A percentile compares a stretch with the other conserved stretches of the same genome.
Evolutionary conservation across 2,113 vertebrate genomes (phyloP).

Genomic region (Grus americana): DNA sequence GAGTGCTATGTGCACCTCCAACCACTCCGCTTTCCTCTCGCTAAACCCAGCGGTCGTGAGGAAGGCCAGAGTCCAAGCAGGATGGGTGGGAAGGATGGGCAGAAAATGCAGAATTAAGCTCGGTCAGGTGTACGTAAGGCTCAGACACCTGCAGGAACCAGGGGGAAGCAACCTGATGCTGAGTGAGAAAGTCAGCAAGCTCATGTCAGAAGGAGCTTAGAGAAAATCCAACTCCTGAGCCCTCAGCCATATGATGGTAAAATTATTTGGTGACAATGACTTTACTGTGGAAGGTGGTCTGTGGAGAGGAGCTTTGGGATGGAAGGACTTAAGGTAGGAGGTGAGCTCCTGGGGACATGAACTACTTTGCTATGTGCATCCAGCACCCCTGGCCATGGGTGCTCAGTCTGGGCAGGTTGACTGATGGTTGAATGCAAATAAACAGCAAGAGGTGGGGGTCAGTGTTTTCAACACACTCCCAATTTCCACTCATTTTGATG

Average conservation of each 20-base stretch:
- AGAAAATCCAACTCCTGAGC: not conserved
- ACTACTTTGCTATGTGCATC: not conserved
- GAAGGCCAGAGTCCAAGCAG: not conserved
- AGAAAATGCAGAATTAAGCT: not conserved
- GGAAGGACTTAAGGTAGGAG: not conserved
- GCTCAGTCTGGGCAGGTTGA: not conserved
- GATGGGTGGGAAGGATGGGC: not conserved
- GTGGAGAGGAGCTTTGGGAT: not conserved
- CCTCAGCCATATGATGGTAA: not conserved
- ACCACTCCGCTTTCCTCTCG: not conserved
- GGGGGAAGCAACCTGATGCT: not conserved
- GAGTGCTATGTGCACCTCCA: not conserved
- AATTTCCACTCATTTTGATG: not conserved
- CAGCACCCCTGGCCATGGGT: not conserved
- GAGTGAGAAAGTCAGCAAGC: not conserved
- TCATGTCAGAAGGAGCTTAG: not conserved
- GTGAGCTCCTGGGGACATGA: not conserved
- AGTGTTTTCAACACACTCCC: not conserved
- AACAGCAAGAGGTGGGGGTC: not conserved
- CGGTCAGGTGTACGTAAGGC: not conserved
- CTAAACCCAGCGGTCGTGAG: not conserved
- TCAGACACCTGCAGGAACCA: not conserved
- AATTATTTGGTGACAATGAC: not conserved
- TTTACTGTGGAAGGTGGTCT: not conserved
- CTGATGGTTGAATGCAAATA: not conserved